These are phyloP conservation scores for Campodea augens DNA, from an alignment of 1,140 invertebrate species.

Conservation along the genomic window DNA sequence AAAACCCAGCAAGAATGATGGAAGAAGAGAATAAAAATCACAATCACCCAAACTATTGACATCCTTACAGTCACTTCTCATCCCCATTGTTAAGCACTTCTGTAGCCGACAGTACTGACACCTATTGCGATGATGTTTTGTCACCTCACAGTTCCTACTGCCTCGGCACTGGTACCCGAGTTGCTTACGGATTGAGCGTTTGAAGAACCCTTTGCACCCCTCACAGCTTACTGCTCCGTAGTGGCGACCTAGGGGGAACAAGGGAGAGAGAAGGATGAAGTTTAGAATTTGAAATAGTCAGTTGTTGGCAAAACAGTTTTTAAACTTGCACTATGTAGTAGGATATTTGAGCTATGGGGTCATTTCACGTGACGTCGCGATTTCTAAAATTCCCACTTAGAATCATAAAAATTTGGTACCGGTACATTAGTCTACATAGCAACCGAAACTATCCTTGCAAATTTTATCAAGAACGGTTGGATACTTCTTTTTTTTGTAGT, in stretches of 20 bases:
- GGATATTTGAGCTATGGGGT: too few species aligned
- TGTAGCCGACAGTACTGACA: conserved; percentile 95
- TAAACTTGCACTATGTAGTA: too few species aligned
- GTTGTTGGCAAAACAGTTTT: too few species aligned
- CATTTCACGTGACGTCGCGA: too few species aligned
- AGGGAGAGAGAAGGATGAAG: background rate
- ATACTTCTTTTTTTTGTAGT: too few species aligned
- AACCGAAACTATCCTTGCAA: too few species aligned
- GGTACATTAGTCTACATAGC: background rate
- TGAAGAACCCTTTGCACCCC: conserved; percentile 85
- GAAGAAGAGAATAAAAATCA: background rate
- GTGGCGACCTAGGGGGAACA: conserved; percentile 60
- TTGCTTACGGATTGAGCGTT: conserved; percentile 81
- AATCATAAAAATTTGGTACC: background rate
- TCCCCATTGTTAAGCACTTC: conserved; percentile 90
- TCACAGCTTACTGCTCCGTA: conserved; percentile 89
- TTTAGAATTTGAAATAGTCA: too few species aligned
- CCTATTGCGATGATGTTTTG: conserved; percentile 87
- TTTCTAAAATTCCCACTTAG: too few species aligned
- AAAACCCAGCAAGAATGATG: too few species aligned
- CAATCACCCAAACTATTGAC: conserved; percentile 6
- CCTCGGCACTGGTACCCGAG: conserved; percentile 89
- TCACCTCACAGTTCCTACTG: conserved; percentile 87
- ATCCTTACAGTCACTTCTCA: conserved; percentile 94
- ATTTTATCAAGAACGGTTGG: too few species aligned